phyloP scores from a whole-genome alignment of 2,888 invertebrate genomes.

The Meteorus colon region DNA sequence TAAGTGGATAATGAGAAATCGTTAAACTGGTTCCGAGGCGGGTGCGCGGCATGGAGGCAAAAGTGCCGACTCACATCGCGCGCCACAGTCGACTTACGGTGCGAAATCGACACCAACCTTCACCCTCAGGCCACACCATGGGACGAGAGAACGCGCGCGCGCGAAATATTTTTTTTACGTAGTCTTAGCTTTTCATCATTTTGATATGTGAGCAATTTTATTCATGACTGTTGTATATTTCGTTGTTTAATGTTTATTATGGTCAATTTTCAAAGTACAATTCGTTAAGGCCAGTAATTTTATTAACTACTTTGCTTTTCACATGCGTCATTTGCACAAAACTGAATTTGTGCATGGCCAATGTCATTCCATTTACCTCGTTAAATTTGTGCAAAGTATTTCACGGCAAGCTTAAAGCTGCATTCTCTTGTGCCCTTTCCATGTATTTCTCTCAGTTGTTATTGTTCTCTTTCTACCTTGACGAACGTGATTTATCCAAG shows the following conservation, averaged over 20 bases:
- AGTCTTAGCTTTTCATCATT: constrained; percentile 36
- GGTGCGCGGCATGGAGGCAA: constrained; percentile 31
- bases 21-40: constrained; percentile 57
- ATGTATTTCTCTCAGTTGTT: not conserved
- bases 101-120: constrained; percentile 56
- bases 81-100: constrained; percentile 47
- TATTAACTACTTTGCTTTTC: constrained; percentile 33
- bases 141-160: constrained; percentile 30
- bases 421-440: not conserved
- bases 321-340: constrained; percentile 12
- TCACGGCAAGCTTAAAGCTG: not conserved
- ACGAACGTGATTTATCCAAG: constrained; percentile 61
- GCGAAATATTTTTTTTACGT: constrained; percentile 25
- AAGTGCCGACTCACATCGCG: constrained; percentile 50
- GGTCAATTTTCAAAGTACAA: not conserved
- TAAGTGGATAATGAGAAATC: constrained; percentile 62
- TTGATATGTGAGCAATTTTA: not conserved
- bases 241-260: not conserved
- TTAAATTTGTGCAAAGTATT: constrained; percentile 8
- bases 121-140: constrained; percentile 42
- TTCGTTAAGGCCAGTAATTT: not conserved
- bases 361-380: not conserved
- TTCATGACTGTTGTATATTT: not conserved
- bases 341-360: constrained; percentile 2
- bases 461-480: constrained; percentile 41